Conservation (phyloP, 2,797 vertebrate species). For the Bradypodion ventrale region DNA sequence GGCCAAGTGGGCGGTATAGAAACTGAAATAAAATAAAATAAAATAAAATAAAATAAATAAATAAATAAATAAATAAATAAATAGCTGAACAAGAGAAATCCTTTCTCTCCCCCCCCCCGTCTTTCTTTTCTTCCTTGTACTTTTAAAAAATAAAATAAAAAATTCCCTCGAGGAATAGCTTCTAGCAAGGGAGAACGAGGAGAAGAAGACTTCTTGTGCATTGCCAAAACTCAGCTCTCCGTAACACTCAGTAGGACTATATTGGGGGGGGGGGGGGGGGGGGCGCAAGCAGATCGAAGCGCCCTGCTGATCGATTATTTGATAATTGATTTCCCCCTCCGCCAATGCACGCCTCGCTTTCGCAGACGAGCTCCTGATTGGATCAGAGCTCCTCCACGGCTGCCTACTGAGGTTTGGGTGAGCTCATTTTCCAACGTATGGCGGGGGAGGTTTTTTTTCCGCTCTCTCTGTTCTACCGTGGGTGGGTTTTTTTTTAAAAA, state of each 20-base stretch:
- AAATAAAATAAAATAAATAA: too few relatives aligned
- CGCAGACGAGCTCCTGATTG: constrained; percentile 80
- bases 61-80: too few relatives aligned
- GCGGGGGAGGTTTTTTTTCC: constrained; percentile 68
- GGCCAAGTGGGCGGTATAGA: too few relatives aligned
- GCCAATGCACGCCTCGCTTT: constrained; percentile 84
- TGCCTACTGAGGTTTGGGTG: constrained; percentile 84
- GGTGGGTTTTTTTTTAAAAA: too few relatives aligned
- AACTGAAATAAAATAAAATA: too few relatives aligned
- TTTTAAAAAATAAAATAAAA: not conserved
- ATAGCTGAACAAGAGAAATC: not conserved
- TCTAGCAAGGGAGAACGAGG: not conserved
- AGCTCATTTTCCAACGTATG: constrained; percentile 80
- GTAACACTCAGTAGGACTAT: too few relatives aligned
- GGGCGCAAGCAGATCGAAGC: constrained; percentile 73
- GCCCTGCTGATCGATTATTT: constrained; percentile 85
- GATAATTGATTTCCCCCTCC: constrained; percentile 83
- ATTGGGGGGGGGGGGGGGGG: not conserved
- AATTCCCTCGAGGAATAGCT: not conserved
- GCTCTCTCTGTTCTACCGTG: too few relatives aligned
- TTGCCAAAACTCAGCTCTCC: not conserved
- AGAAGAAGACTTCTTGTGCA: not conserved
- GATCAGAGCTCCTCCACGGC: constrained; percentile 75
- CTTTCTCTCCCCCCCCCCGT: not conserved
- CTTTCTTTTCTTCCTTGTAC: not conserved